phyloP scores from a whole-genome alignment of 2,113 vertebrate genomes.

The Prionailurus viverrinus region DNA sequence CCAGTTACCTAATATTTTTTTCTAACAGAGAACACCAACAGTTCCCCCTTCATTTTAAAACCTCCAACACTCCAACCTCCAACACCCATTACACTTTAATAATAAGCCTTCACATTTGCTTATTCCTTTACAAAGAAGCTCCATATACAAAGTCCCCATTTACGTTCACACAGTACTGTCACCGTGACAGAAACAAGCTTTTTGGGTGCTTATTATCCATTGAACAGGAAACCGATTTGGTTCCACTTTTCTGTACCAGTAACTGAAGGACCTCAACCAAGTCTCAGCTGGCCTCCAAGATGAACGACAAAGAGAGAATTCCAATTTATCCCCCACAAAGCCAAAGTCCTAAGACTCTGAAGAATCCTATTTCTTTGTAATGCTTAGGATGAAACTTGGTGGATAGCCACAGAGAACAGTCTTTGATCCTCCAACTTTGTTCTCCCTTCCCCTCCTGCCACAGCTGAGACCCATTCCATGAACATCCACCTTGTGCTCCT shows the following conservation, averaged over 20 bases:
- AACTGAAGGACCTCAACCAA: conserved; percentile 49
- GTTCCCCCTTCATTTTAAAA: background rate
- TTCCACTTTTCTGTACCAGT: conserved; percentile 58
- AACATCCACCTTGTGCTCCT: background rate
- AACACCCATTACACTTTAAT: background rate
- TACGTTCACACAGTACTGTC: background rate
- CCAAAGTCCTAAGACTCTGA: background rate
- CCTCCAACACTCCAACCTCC: background rate
- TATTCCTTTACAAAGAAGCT: background rate
- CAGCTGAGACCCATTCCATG: background rate
- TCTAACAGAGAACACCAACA: background rate
- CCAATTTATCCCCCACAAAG: background rate
- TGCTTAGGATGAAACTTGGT: background rate
- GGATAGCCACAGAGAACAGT: background rate
- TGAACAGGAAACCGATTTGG: background rate
- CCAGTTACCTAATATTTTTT: background rate
- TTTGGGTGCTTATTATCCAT: background rate
- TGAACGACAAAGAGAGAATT: background rate
- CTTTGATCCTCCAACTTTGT: background rate
- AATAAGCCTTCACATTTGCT: conserved; percentile 32
- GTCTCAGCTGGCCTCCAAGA: conserved; percentile 2
- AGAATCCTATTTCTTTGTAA: background rate
- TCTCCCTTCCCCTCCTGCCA: background rate
- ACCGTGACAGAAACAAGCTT: background rate
- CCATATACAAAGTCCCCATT: background rate